A percentile compares a stretch with the other conserved stretches of the same genome.
These are phyloP conservation scores for Antitype chi DNA, from an alignment of 2,888 invertebrate species.

Conservation along the genomic window DNA sequence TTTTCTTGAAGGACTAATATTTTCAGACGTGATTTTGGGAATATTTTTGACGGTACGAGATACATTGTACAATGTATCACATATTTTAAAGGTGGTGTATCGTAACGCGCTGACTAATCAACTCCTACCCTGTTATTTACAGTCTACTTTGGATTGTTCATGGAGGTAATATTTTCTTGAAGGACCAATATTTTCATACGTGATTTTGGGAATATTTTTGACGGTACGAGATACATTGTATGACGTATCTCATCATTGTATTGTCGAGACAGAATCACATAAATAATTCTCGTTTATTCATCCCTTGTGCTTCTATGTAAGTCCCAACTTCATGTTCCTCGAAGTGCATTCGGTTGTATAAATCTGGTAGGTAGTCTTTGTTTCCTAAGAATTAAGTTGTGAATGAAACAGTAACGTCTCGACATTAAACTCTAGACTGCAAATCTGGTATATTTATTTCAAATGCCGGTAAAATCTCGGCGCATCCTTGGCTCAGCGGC, in stretches of 20 bases:
- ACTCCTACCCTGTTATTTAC: slow-evolving; percentile 60
- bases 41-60: slow-evolving; percentile 8
- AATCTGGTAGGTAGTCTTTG: slow-evolving; percentile 63
- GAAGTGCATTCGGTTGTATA: slow-evolving; percentile 51
- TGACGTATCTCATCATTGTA: slow-evolving; percentile 10
- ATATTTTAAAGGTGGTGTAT: slow-evolving; percentile 82
- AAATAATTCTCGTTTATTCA: slow-evolving; percentile 48
- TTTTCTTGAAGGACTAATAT: slow-evolving; percentile 32
- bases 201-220: slow-evolving; percentile 12
- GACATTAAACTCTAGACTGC: slow-evolving; percentile 77
- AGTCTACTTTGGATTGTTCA: slow-evolving; percentile 42
- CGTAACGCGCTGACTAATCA: slow-evolving; percentile 79
- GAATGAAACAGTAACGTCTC: slow-evolving; percentile 79
- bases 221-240: neutral
- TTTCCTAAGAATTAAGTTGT: slow-evolving; percentile 70
- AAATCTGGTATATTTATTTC: slow-evolving; percentile 87
- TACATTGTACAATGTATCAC: slow-evolving; percentile 5
- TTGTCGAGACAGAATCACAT: slow-evolving; percentile 36
- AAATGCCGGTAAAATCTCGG: slow-evolving; percentile 83
- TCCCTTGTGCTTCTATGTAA: slow-evolving; percentile 44
- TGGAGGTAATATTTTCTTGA: slow-evolving; percentile 45
- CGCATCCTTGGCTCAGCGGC: slow-evolving; percentile 80
- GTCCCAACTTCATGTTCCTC: slow-evolving; percentile 28
- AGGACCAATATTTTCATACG: slow-evolving; percentile 20
- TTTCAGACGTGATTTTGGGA: slow-evolving; percentile 6